phyloP scores from a whole-genome alignment of 2,113 vertebrate genomes.

The Todiramphus saurophagus region DNA sequence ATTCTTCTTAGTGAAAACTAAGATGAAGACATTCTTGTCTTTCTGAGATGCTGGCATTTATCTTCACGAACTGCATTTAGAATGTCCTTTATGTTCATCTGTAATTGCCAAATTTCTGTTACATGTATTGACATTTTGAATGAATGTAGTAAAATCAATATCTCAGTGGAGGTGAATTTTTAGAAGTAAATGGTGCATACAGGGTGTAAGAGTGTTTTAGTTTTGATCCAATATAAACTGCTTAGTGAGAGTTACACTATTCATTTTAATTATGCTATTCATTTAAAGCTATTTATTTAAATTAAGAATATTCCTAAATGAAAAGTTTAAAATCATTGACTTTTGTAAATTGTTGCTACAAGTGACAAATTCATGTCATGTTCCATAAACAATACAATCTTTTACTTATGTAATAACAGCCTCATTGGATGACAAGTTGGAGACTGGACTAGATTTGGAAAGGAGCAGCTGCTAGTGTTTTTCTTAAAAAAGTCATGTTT shows the following conservation, averaged over 20 bases:
- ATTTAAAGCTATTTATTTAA: background rate
- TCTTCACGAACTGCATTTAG: background rate
- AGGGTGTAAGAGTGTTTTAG: background rate
- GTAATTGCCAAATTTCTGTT: background rate
- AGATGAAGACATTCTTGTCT: background rate
- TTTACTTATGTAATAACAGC: background rate
- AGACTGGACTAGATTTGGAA: background rate
- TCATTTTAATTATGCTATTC: background rate
- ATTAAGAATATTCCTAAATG: background rate
- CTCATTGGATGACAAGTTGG: background rate
- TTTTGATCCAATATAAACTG: background rate
- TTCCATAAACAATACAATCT: background rate
- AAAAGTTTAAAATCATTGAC: background rate
- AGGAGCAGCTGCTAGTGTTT: background rate
- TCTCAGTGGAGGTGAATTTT: background rate
- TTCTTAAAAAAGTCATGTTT: background rate
- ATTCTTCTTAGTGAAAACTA: slow-evolving; percentile 17
- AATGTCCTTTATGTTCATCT: background rate
- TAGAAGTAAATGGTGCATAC: background rate
- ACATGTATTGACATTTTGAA: background rate
- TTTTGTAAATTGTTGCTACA: background rate
- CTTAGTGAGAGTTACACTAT: background rate
- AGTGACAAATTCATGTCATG: background rate
- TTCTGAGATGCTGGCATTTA: background rate
- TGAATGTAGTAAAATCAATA: background rate